phyloP scores from a whole-genome alignment of 2,888 invertebrate species.

The Caenorhabditis sulstoni region DNA sequence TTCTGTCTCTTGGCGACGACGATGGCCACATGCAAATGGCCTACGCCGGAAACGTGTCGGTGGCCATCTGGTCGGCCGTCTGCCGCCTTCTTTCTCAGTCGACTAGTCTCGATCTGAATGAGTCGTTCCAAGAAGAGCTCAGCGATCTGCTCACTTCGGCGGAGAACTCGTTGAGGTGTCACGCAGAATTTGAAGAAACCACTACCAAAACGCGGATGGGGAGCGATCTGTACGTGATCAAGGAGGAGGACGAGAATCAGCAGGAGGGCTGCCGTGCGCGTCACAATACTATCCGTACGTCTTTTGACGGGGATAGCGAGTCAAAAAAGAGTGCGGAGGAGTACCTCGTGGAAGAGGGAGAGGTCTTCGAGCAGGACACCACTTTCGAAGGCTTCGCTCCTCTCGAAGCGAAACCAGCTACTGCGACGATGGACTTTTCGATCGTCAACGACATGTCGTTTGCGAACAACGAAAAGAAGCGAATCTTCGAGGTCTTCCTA shows the following conservation, averaged over 20 bases:
- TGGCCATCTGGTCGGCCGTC: slow-evolving; percentile 63
- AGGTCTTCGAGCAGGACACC: slow-evolving; percentile 26
- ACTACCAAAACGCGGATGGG: neutral
- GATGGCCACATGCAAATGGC: slow-evolving; percentile 76
- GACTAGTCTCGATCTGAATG: slow-evolving; percentile 43
- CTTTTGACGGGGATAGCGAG: slow-evolving; percentile 32
- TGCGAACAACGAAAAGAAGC: slow-evolving; percentile 10
- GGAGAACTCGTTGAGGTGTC: slow-evolving; percentile 34
- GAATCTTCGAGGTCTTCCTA: slow-evolving; percentile 60
- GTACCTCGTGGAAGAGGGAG: slow-evolving; percentile 4
- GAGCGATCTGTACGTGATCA: slow-evolving; percentile 7
- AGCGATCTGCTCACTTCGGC: slow-evolving; percentile 33
- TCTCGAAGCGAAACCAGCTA: neutral
- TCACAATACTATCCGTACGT: slow-evolving; percentile 51
- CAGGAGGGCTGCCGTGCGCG: slow-evolving; percentile 45
- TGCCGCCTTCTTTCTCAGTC: slow-evolving; percentile 51
- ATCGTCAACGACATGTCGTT: slow-evolving; percentile 5
- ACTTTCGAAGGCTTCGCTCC: neutral
- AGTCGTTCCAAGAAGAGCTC: slow-evolving; percentile 41
- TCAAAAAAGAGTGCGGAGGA: slow-evolving; percentile 10
- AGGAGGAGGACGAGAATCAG: slow-evolving; percentile 51
- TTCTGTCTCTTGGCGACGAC: slow-evolving; percentile 71
- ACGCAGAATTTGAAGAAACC: slow-evolving; percentile 3
- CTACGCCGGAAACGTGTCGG: slow-evolving; percentile 73
- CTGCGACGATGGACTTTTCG: slow-evolving; percentile 5